Evolutionary conservation across 2,888 invertebrate species (phyloP), one percentile per base, ranked within the genome.

Genomic region (Emmelina monodactyla): DNA sequence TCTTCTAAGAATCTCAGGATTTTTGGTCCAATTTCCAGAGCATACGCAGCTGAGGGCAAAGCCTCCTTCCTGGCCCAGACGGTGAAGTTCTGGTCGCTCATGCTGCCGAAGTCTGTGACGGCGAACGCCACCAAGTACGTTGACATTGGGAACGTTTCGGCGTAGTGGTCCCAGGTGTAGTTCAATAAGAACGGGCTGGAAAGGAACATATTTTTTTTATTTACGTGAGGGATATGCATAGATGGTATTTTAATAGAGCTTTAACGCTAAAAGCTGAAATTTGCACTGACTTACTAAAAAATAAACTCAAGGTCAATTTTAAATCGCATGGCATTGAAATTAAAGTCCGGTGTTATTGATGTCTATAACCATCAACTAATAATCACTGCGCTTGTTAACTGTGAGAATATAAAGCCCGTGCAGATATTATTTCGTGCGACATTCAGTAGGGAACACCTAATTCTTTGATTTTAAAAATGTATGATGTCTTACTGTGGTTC

Each of bases 101-200:
- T 82, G 34, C 67, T 71, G 5, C 72, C 83, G 49, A 91, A 92
- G 59, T 93, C 91, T 1, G 89, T 89, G 10, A 94, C 87, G 0
- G 90, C 86, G 51, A 91, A 92, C 0, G 94, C 94, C 3, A 94
- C 88, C 22, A 95, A 72, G 54, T 94, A 95, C 0, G 93, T 92
- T n/a, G 91, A 91, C 93, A 94, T 95, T 10, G 89, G 89, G 0
- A 92, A 73, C 0, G 92, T 89, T 50, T 86, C 85, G 7, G 87
- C 81, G 55, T 87, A 93, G 47, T 87, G 84, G 53, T 94, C 94
- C 85, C 89, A 91, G 1, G 85, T 79, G 68, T 89, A 92, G 33
- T 83, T 76, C 2, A 81, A 65, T 7, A 87, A 47, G 1, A 65
- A 73, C 22, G 78, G 65, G 12, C 89, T 89, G 61, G 3, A 50